Evolutionary conservation across 2,113 vertebrate genomes (phyloP), one percentile per base, ranked within the genome.

Genomic region (Melanocharis versteri): DNA sequence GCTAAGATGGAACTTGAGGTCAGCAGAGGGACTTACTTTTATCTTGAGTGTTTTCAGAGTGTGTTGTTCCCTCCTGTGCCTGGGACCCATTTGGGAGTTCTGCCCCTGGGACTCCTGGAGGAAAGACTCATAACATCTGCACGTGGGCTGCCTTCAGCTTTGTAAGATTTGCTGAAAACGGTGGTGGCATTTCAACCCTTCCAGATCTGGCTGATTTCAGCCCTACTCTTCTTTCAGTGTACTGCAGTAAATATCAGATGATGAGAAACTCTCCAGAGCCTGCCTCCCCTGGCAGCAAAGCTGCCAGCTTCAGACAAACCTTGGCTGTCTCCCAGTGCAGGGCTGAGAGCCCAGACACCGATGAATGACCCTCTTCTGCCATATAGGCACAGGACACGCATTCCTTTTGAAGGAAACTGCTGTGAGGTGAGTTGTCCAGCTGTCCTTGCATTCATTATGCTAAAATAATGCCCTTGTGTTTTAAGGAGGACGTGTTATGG

Each of bases 301-400:
- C 47, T 48, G 31, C 3, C 1, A 0, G 48, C 48, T 33, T 72
- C 66, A 64, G 54, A 51, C 0, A 4, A 44, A 54, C 27, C 30
- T 61, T 94, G 89, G 84, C 80, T 2, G 1, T 54, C 22, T 73
- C 42, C 54, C 80, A 82, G 17, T 0, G n/a, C 48, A 57, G 83
- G 65, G 79, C 91, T 76, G n/a, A n/a, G 68, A 92, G 93, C 71
- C 62, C 71, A 83, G 60, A 23, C 62, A 48, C 40, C 0, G 0
- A 56, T 33, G 47, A 87, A 96, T 50, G 56, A 89, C 37, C 64
- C 30, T 70, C 72, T 87, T 81, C 64, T 91, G 72, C 60, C 27
- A 8, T 26, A 23, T 3, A 57, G 72, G 45, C 1, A 0, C 30
- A 62, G 70, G 72, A 53, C n/a, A 65, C 2, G 0, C 2, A 1